These are phyloP conservation scores for Micromesistius poutassou DNA, from an alignment of 2,797 vertebrate genomes.

Conservation along the genomic window DNA sequence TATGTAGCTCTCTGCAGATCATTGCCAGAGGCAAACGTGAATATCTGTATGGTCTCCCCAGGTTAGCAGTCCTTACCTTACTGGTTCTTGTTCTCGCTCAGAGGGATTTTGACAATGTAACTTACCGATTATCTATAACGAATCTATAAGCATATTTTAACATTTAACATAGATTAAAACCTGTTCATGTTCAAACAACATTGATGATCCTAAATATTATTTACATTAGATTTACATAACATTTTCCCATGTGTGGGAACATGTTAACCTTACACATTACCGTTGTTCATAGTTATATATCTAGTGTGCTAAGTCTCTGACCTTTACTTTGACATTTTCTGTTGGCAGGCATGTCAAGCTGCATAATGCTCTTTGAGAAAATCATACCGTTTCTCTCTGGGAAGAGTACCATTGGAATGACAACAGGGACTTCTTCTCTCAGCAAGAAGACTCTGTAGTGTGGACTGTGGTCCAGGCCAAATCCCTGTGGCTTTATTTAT, in stretches of 20 bases:
- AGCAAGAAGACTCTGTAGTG: constrained; percentile 47
- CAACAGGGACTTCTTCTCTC: constrained; percentile 14
- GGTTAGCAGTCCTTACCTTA: neutral
- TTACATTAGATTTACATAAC: neutral
- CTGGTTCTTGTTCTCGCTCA: neutral
- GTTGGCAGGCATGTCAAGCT: constrained; percentile 59
- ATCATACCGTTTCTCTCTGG: constrained; percentile 62
- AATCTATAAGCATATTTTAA: neutral
- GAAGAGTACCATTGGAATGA: neutral
- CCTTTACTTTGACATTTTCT: constrained; percentile 25
- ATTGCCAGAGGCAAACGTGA: too few species aligned
- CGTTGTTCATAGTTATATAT: neutral
- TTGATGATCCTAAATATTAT: neutral
- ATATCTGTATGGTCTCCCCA: neutral
- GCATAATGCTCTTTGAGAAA: constrained; percentile 67
- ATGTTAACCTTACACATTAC: neutral
- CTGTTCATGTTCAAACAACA: neutral
- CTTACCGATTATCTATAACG: neutral
- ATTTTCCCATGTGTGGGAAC: too few species aligned
- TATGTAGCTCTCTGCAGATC: neutral
- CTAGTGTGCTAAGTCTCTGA: neutral
- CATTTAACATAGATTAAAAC: neutral
- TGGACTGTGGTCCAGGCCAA: accelerated
- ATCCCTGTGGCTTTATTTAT: neutral
- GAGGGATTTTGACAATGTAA: neutral